Evolutionary conservation across 2,113 vertebrate genomes (phyloP).

Genomic region (Promerops cafer): DNA sequence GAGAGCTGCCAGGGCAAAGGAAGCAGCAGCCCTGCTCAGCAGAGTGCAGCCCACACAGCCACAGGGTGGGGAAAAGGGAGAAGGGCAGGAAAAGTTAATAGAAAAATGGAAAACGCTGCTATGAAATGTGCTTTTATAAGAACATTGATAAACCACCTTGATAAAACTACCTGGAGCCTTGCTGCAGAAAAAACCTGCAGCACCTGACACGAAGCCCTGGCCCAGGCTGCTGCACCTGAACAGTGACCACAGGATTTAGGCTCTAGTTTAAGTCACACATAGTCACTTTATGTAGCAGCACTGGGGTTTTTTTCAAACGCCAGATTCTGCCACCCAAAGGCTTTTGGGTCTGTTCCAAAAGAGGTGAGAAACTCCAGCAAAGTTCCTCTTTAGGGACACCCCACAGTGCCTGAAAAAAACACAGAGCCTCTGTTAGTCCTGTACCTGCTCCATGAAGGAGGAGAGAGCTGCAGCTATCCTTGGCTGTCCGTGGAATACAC

Average conservation of each 20-base stretch:
- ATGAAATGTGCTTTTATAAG: not conserved
- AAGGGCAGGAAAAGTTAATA: not conserved
- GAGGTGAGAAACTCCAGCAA: not conserved
- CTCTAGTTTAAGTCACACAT: not conserved
- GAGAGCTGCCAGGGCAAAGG: fast-evolving
- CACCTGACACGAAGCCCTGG: fast-evolving
- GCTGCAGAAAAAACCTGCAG: not conserved
- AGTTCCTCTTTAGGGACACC: not conserved
- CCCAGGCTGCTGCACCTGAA: not conserved
- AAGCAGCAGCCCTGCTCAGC: not conserved
- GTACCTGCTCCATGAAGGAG: fast-evolving
- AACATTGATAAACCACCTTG: not conserved
- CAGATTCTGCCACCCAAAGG: not conserved
- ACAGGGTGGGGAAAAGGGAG: not conserved
- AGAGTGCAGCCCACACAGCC: not conserved
- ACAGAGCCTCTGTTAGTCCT: not conserved
- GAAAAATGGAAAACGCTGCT: not conserved
- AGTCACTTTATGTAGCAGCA: not conserved
- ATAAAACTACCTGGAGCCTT: not conserved
- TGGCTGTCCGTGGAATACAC: not conserved
- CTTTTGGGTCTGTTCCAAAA: not conserved
- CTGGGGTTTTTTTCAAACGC: fast-evolving
- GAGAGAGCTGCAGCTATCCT: not conserved
- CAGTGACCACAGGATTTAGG: not conserved
- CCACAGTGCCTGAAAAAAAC: not conserved